Percentiles rank a stretch among this genome's conserved stretches.
Evolutionary conservation across 2,113 vertebrate species (phyloP).

Genomic region (Sebastes schlegelii): DNA sequence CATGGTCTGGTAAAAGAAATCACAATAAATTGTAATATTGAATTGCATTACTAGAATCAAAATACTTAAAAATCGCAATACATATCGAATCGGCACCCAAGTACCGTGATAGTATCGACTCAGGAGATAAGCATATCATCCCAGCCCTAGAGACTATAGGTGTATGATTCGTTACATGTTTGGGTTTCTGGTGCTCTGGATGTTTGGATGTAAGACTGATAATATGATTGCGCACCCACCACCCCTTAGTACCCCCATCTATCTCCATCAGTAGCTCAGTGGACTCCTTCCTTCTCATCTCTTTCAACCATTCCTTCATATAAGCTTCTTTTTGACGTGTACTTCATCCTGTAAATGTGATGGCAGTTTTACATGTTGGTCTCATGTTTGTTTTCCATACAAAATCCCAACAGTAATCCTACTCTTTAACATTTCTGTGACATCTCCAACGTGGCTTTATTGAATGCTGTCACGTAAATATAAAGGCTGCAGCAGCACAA

Average conservation of each 20-base stretch:
- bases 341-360: not conserved
- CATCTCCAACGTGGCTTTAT: not conserved
- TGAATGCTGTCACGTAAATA: not conserved
- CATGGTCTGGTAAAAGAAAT: too few relatives aligned
- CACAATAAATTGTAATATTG: too few relatives aligned
- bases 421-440: not conserved
- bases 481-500: not conserved
- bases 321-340: not conserved
- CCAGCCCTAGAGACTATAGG: not conserved
- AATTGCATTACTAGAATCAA: too few relatives aligned
- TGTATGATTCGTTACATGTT: conserved; percentile 21
- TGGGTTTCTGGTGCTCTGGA: not conserved
- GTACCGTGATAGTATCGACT: too few relatives aligned
- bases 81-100: too few relatives aligned
- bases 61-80: too few relatives aligned
- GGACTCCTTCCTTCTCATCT: not conserved
- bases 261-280: not conserved
- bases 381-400: too few relatives aligned
- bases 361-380: not conserved
- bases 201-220: too few relatives aligned
- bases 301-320: not conserved
- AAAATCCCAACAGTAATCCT: too few relatives aligned
- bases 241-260: too few relatives aligned
- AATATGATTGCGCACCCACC: too few relatives aligned
- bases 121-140: too few relatives aligned